Evolutionary conservation across 2,888 invertebrate species (phyloP), one percentile per base, ranked within the genome.

Genomic region (Schizotus pectinicornis): DNA sequence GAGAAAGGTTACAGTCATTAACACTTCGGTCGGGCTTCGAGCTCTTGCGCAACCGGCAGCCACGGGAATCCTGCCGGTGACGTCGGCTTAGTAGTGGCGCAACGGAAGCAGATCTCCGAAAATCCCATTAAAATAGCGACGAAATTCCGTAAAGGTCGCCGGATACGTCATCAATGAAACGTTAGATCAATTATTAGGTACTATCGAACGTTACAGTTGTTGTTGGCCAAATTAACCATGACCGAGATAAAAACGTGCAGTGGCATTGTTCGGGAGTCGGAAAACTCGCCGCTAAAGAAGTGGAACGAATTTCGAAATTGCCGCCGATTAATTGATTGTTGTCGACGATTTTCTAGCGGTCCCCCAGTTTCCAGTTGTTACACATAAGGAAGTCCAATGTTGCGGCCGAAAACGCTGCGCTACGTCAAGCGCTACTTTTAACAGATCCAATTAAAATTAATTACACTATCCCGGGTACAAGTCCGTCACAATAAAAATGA

Each of bases 1-100:
- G 33, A 35, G 11, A 56, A 51, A 56, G 56, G 56, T 56, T 50
- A 56, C 45, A 56, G 36, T 56, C 56, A 51, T 56, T 56, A 51
- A 35, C 51, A 50, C 54, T 30, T 31, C 14, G 38, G 5, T 30
- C 36, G 38, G 2, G 2, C 22, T 22, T 22, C 22, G 22, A 22
- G 22, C 5, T 22, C 22, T 22, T 22, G 22, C 22, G 22, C 22
- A 22, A 22, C 5, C 5, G 2, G 22, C 5, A 22, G 5, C 22
- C 22, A 22, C 22, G 22, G 22, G 22, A 22, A 22, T 22, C 22
- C 22, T 22, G 22, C 3, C 5, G 22, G 22, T 22, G 22, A 22
- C 22, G 22, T 5, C 22, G 22, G 22, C 5, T 22, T 22, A 3
- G 5, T 22, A 5, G 5, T 22, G 22, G 5, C 22, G 22, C 5